A percentile compares a stretch with the other conserved stretches of the same genome.
phyloP scores from a whole-genome alignment of 2,888 invertebrate species.

The Neria commutata region DNA sequence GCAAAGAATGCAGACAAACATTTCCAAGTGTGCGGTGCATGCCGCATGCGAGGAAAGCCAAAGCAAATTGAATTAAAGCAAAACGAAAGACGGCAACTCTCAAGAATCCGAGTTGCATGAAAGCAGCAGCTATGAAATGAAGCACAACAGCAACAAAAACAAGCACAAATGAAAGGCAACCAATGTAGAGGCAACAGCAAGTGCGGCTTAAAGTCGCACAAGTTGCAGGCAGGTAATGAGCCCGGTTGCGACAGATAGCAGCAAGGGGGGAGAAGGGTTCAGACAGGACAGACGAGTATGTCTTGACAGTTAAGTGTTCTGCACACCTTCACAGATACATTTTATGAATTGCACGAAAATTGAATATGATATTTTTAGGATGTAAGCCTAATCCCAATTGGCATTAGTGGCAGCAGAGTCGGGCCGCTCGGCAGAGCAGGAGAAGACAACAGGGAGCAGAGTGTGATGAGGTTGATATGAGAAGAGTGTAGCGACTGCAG shows the following conservation, averaged over 20 bases:
- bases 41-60: too few species aligned
- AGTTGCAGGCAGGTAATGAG: not conserved
- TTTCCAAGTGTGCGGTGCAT: too few species aligned
- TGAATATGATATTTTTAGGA: constrained; percentile 3
- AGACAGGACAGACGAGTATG: too few species aligned
- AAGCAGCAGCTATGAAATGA: constrained; percentile 15
- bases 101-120: not conserved
- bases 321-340: not conserved
- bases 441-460: too few species aligned
- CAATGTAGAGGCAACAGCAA: constrained; percentile 23
- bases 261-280: not conserved
- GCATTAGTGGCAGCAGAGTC: not conserved
- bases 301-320: too few species aligned
- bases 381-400: constrained; percentile 10
- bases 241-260: not conserved
- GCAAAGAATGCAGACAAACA: constrained; percentile 5
- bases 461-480: too few species aligned
- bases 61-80: constrained; percentile 8
- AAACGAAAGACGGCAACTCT: not conserved
- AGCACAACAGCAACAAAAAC: constrained; percentile 26
- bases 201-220: not conserved
- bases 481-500: too few species aligned
- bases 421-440: too few species aligned
- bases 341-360: constrained; percentile 8
- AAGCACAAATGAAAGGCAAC: constrained; percentile 27